phyloP scores from a whole-genome alignment of 2,888 invertebrate species.

The Ophion slaviceki region DNA sequence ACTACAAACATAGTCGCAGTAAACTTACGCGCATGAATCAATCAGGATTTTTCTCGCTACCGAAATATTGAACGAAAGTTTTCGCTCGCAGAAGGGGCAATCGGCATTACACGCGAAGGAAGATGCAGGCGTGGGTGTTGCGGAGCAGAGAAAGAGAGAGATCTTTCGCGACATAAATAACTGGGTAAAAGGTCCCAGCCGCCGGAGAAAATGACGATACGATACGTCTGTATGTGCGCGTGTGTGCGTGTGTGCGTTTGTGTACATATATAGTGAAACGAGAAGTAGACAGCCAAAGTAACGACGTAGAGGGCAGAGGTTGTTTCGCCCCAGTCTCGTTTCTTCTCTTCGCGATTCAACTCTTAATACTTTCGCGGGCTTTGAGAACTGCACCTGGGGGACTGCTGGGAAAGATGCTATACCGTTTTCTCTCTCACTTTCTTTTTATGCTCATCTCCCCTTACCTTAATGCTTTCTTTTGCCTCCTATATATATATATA shows the following conservation, averaged over 20 bases:
- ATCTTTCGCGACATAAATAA: constrained; percentile 76
- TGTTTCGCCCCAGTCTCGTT: constrained; percentile 55
- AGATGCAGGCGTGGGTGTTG: background rate
- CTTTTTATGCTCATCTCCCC: constrained; percentile 59
- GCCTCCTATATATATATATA: background rate
- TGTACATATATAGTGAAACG: constrained; percentile 9
- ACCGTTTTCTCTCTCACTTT: constrained; percentile 49
- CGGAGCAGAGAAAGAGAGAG: constrained; percentile 45
- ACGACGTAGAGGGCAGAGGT: constrained; percentile 54
- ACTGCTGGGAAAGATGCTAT: constrained; percentile 22
- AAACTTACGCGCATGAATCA: constrained; percentile 1
- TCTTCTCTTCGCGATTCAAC: constrained; percentile 75
- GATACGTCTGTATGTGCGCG: background rate
- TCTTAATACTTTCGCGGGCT: constrained; percentile 77
- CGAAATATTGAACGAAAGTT: background rate
- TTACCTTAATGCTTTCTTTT: constrained; percentile 50
- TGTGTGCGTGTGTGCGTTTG: background rate
- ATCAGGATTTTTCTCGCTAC: too few species aligned
- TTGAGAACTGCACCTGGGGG: constrained; percentile 71
- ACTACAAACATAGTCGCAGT: background rate
- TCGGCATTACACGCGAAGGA: constrained; percentile 56
- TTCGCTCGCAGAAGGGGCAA: background rate
- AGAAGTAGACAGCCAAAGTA: constrained; percentile 44
- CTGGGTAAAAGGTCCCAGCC: constrained; percentile 75
- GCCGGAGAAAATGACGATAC: constrained; percentile 63